These are phyloP conservation scores for Taeniopygia guttata DNA, from an alignment of 2,797 vertebrate species.

Conservation along the genomic window DNA sequence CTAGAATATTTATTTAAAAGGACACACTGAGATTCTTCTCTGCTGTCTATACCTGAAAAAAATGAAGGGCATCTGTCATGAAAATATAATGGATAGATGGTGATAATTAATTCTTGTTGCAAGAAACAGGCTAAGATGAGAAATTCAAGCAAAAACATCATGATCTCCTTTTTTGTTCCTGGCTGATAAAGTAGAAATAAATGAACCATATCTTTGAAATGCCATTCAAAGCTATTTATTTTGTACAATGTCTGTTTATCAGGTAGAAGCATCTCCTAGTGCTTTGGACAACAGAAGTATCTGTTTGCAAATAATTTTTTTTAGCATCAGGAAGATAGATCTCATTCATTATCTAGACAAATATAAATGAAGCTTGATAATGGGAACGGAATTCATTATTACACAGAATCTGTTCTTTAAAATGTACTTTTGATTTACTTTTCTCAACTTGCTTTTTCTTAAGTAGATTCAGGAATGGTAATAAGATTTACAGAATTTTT, in stretches of 20 bases:
- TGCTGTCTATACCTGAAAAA: not conserved
- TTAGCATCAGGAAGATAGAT: constrained; percentile 15
- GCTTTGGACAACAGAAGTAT: not conserved
- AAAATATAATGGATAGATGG: not conserved
- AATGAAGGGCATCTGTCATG: not conserved
- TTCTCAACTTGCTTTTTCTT: not conserved
- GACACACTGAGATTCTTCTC: not conserved
- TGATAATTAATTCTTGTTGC: not conserved
- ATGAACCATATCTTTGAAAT: not conserved
- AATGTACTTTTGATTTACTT: not conserved
- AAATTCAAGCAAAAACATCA: not conserved
- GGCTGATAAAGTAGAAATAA: not conserved
- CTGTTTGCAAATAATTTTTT: constrained; percentile 28
- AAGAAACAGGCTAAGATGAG: not conserved
- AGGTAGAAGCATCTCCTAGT: not conserved
- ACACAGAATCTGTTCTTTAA: not conserved
- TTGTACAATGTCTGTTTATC: not conserved
- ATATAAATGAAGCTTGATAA: constrained; percentile 13
- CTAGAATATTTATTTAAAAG: not conserved
- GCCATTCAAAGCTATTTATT: constrained; percentile 22
- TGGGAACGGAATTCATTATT: not conserved
- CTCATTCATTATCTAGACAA: constrained; percentile 39
- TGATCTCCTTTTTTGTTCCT: not conserved
- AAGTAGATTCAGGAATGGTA: not conserved
- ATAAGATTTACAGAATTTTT: not conserved